These are phyloP conservation scores for Philopotamus ludificatus DNA, from an alignment of 1,140 invertebrate species.

Conservation along the genomic window DNA sequence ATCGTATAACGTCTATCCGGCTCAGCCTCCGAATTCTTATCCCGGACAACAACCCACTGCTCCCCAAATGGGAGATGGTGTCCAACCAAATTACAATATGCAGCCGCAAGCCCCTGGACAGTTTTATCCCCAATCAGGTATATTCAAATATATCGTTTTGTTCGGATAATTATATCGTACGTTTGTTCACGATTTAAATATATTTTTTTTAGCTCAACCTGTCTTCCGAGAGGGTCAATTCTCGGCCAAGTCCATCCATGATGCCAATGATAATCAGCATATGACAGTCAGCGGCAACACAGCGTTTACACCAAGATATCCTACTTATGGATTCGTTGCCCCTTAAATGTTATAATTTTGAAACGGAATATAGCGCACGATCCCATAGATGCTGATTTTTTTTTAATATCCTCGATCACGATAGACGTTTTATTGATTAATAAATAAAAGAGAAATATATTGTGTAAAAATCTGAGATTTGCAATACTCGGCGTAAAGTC, in stretches of 20 bases:
- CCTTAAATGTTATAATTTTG: too few relatives aligned
- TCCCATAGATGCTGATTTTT: too few relatives aligned
- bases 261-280: conserved; percentile 30
- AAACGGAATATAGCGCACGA: too few relatives aligned
- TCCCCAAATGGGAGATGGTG: neutral
- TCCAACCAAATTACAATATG: neutral
- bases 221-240: conserved; percentile 37
- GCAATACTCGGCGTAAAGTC: too few relatives aligned
- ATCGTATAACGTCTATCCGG: neutral
- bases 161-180: neutral
- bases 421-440: too few relatives aligned
- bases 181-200: neutral
- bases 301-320: conserved; percentile 36
- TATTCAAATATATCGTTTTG: neutral
- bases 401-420: too few relatives aligned
- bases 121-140: conserved; percentile 7
- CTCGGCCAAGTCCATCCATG: conserved; percentile 30
- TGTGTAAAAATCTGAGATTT: too few relatives aligned
- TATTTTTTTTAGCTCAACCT: conserved; percentile 35
- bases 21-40: neutral
- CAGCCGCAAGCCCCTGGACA: too few relatives aligned
- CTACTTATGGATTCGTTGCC: conserved; percentile 28
- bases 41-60: conserved; percentile 3
- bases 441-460: too few relatives aligned
- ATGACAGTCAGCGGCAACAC: conserved; percentile 27